Evolutionary conservation across 2,888 invertebrate genomes (phyloP), one percentile per base, ranked within the genome.

Genomic region (Eilema caniola): DNA sequence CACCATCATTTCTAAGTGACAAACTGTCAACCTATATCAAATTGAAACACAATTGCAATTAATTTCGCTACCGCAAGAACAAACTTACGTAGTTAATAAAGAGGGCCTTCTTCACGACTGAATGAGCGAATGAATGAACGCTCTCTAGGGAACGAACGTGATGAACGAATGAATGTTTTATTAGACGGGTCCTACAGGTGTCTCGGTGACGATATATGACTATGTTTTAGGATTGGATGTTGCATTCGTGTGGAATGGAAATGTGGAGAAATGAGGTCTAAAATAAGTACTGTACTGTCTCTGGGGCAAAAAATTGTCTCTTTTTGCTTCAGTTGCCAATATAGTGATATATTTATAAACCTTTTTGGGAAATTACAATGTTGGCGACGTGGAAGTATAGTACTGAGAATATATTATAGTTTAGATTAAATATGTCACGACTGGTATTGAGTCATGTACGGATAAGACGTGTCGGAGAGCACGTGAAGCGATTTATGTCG

Each of bases 131-230:
- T 75, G 79, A 82, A 78, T 69, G 86, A 85, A 83, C 81, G 79
- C 71, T 83, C 85, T 75, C 83, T 31, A 28, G 80, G 87, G 78
- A 70, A 71, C 66, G 81, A 81, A 81, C 65, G 74, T 85, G 85
- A 87, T 88, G 87, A 88, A 83, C 82, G 81, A 86, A 82, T 88
- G 84, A 88, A 86, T 88, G 83, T 84, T 86, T 86, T 84, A 88
- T 85, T 81, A 79, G 77, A 79, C 73, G 69, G 47, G 70, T 63
- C 62, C 53, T 69, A 64, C 62, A 78, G 75, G 72, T 76, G 70
- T 66, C 74, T 70, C 72, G 70, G 71, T 72, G 66, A 76, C 72
- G 70, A 77, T 63, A 64, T 72, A 59, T 60, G 57, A 41, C 25
- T 67, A 47, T 41, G 31, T 57, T 66, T 66, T 66, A 37, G 37